Conservation (phyloP, 2,888 invertebrate species). For the Clivina fossor region DNA sequence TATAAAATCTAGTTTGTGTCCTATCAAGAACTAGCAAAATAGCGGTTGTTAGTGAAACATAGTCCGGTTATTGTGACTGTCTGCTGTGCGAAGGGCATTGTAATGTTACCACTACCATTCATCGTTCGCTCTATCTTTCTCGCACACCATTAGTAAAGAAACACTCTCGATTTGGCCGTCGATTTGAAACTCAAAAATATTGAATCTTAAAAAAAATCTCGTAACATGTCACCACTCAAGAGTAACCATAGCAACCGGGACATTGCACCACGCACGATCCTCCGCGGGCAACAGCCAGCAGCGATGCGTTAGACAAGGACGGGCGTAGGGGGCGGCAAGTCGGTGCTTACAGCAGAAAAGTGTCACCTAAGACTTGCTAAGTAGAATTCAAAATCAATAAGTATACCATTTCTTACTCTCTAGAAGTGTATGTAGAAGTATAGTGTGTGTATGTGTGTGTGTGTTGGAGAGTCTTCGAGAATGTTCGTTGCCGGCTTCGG, state of each 20-base stretch:
- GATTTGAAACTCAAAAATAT: constrained; percentile 34
- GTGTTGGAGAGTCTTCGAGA: constrained; percentile 47
- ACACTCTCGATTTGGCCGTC: constrained; percentile 25
- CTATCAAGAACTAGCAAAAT: too few species aligned
- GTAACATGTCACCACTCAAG: constrained; percentile 35
- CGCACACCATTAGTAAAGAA: constrained; percentile 23
- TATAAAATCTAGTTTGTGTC: too few species aligned
- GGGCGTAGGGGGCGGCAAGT: constrained; percentile 3
- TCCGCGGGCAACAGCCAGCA: constrained; percentile 7
- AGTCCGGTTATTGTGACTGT: too few species aligned
- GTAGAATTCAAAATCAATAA: constrained; percentile 55
- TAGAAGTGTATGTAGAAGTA: constrained; percentile 5
- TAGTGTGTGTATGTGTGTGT: constrained; percentile 48
- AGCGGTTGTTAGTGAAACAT: too few species aligned
- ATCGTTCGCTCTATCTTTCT: too few species aligned
- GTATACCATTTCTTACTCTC: constrained; percentile 52
- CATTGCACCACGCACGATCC: not conserved
- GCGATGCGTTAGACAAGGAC: constrained; percentile 17
- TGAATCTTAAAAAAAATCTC: constrained; percentile 32
- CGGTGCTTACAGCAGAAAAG: constrained; percentile 44
- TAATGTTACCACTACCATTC: too few species aligned
- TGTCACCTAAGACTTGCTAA: constrained; percentile 53
- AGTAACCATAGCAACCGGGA: constrained; percentile 25
- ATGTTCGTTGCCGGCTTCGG: constrained; percentile 46
- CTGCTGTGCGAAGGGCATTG: too few species aligned